These are phyloP conservation scores for Oryzias curvinotus DNA, from an alignment of 2,113 vertebrate species.

Conservation along the genomic window DNA sequence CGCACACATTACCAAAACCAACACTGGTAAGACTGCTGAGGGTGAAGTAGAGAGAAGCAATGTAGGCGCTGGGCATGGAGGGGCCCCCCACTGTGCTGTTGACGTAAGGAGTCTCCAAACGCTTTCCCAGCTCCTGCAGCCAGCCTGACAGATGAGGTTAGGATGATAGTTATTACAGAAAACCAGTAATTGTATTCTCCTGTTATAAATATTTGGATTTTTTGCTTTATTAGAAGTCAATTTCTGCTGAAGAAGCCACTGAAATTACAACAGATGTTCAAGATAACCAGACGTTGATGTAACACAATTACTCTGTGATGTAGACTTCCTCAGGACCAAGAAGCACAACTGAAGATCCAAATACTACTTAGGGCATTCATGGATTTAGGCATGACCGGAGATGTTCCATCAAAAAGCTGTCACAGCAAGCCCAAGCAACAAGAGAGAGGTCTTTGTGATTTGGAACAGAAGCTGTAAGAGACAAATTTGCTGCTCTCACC, in stretches of 20 bases:
- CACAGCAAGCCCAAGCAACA: not conserved
- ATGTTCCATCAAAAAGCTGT: not conserved
- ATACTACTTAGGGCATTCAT: not conserved
- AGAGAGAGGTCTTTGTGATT: slow-evolving; percentile 2
- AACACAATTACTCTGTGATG: slow-evolving; percentile 24
- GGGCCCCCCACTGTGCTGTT: slow-evolving; percentile 89
- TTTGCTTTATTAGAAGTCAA: not conserved
- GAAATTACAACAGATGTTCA: slow-evolving; percentile 1
- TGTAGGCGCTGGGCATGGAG: slow-evolving; percentile 89
- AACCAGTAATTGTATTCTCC: too few relatives aligned
- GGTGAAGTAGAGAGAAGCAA: slow-evolving; percentile 96
- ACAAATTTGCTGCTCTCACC: slow-evolving; percentile 76
- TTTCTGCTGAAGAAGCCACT: not conserved
- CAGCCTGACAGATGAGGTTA: slow-evolving; percentile 78
- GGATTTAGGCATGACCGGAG: slow-evolving; percentile 3
- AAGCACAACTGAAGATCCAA: slow-evolving; percentile 13
- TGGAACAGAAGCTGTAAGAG: not conserved
- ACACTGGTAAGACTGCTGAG: slow-evolving; percentile 97
- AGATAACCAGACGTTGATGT: slow-evolving; percentile 30
- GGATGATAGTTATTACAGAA: not conserved
- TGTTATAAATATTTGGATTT: not conserved
- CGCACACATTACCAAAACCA: slow-evolving; percentile 94
- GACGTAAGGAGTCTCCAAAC: slow-evolving; percentile 89
- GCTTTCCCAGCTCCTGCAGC: slow-evolving; percentile 93
- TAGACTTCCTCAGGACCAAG: slow-evolving; percentile 27